Evolutionary conservation across 2,888 invertebrate species (phyloP), one percentile per base, ranked within the genome.

Genomic region (Chromoteleia sp.): DNA sequence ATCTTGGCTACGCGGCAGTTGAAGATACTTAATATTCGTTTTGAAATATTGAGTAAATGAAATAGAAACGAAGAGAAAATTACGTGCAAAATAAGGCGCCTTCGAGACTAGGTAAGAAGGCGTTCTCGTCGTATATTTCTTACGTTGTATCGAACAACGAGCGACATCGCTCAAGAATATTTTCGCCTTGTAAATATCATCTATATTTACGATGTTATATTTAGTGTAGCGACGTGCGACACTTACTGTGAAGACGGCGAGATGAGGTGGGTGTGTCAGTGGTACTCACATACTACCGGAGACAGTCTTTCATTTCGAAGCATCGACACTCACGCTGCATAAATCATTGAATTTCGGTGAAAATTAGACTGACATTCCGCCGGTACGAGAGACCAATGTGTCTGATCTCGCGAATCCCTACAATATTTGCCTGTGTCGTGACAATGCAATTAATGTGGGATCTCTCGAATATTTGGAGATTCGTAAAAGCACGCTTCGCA

Each of bases 201-300:
- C 90, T 91, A 90, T 90, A 91, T 91, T 91, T 90, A 89, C 86
- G 88, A 84, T 52, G 86, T 85, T 88, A 90, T 89, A 90, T 90
- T 89, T 89, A 89, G 90, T 88, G 81, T 83, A 85, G 85, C 85
- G 85, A 84, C 85, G 86, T 86, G 87, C 87, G 88, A 89, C 89
- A 89, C 88, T 88, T 87, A 85, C 84, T 77, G 80, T 81, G 84
- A 84, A 80, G 82, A 76, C 78, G 75, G 85, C 74, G 73, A 86
- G 89, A 89, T 86, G 89, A 90, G 88, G 88, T 90, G 89, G 90
- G 90, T 89, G 90, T 90, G 89, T 88, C 89, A 84, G 85, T 83
- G 83, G 85, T 84, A 85, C 85, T 85, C 87, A 78, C 86, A 84
- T 84, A 84, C 77, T 85, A 83, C 83, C 67, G 81, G 85, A 84